Conservation (phyloP, 2,113 vertebrate genomes). For the Antechinus stuartii region DNA sequence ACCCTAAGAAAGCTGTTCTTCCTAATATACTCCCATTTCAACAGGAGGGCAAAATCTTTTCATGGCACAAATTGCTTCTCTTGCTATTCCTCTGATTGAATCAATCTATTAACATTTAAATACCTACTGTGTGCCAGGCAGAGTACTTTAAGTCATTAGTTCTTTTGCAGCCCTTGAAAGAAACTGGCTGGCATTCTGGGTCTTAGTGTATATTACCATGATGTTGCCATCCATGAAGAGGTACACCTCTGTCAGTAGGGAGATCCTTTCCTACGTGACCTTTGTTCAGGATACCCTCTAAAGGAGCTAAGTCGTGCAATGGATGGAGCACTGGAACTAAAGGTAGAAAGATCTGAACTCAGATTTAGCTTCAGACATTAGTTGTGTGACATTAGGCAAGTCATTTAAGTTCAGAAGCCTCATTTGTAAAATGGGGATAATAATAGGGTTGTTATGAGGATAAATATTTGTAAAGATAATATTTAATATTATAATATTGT, state of each 20-base stretch:
- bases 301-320: not conserved
- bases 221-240: too few species aligned
- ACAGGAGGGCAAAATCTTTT: slow-evolving; percentile 8
- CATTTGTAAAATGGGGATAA: not conserved
- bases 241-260: not conserved
- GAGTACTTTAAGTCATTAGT: not conserved
- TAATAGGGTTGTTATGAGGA: not conserved
- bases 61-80: not conserved
- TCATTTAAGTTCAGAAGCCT: not conserved
- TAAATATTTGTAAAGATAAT: too few species aligned
- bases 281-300: not conserved
- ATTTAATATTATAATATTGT: too few species aligned
- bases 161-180: slow-evolving; percentile 31
- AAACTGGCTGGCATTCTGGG: not conserved
- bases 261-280: not conserved
- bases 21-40: too few species aligned
- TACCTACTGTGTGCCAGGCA: not conserved
- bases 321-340: not conserved
- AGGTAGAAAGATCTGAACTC: not conserved
- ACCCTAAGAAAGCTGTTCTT: not conserved
- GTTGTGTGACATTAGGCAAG: not conserved
- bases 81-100: not conserved
- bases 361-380: not conserved
- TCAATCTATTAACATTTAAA: not conserved
- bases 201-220: not conserved